Base-by-base conservation (phyloP, 37 sponge, comb jelly and placozoan genomes). In the Crambe crambe region DNA sequence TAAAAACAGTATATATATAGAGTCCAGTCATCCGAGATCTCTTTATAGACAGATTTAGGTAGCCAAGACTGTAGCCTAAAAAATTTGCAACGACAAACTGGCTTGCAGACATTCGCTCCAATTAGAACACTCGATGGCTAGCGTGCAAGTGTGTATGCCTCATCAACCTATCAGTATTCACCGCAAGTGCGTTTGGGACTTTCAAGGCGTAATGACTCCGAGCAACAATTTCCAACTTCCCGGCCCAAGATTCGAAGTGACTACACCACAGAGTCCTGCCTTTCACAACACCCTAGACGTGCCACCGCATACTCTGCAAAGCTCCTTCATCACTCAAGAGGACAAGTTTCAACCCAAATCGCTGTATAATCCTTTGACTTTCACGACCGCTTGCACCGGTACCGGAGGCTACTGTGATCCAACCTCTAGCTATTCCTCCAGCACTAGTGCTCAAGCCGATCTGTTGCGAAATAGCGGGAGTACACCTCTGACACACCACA, bases 181-280 rank as follows among this genome's bases (percentile, higher is more conserved):
- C 68, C 74, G 74, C n/a, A 83, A 42, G 43, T 74, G 84, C 27
- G 70, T 76, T 23, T 83, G 75, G 68, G 73, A 83, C 31, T 83
- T 62, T 37, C 69, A 74, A 27, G 83, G 74, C 36, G 61, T 80
- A 25, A 73, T 72, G 74, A 80, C 70, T 37, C 75, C 68, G 57
- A 56, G 60, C n/a, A 27, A 2, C 4, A 56, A 22, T 36, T 36
- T 36, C 59, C 35, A 62, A 1, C 47, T 78, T 57, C 58, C 72
- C 27, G 82, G 63, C 4, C 83, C 63, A 1, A 37, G 20, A 40
- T 71, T 72, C 17, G 74, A 72, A 61, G 44, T 72, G 2, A 72
- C 57, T 3, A 42, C 66, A n/a, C n/a, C n/a, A n/a, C n/a, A n/a
- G n/a, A 65, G 65, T 30, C 68, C 76, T 6, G 18, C 47, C 4